Base-by-base conservation (phyloP, 2,113 vertebrate species). In the Triplophysa siluroides region DNA sequence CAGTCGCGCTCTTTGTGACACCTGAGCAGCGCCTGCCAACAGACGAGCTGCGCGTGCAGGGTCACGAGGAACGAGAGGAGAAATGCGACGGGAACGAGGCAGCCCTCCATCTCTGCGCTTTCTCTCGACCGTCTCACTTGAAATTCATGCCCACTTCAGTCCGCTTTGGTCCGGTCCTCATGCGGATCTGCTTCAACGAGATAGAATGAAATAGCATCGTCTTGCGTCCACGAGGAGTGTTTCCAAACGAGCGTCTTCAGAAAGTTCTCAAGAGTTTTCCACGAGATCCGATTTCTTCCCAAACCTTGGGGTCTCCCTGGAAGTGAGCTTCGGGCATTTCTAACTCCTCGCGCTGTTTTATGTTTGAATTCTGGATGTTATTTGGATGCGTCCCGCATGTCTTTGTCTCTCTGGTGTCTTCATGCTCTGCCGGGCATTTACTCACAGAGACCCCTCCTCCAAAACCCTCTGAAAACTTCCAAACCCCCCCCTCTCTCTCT, bases 1-100 rank as follows among this genome's bases (percentile, higher is more conserved):
- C 94, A 94, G 45, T 91, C 91, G 0, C 85, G 91, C 84, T 94
- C 92, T 50, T 90, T 82, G 79, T 94, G 92, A 86, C 94, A 94
- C 56, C 87, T 85, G 0, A 92, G 76, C 16, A 94, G 73, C 11
- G 92, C 93, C 84, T 92, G 89, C 93, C 94, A 94, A 85, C 93
- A 93, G 68, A 92, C 88, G 1, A 92, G 82, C 76, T 90, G 88
- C 1, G 88, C 92, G 14, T 91, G 89, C 19, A 90, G 23, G 24
- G 81, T 86, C 87, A 90, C 81, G 79, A 88, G 85, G 76, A 90
- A 76, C 90, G 86, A 90, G 4, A 86, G 83, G 76, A 93, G 85
- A 58, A 91, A 89, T 73, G 85, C 86, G 85, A 88, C 83, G 79
- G 84, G 83, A 75, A 87, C 45, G 79, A 84, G 88, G 85, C 85